Base-by-base conservation (phyloP, 2,113 vertebrate genomes). In the Ascaphus truei region DNA sequence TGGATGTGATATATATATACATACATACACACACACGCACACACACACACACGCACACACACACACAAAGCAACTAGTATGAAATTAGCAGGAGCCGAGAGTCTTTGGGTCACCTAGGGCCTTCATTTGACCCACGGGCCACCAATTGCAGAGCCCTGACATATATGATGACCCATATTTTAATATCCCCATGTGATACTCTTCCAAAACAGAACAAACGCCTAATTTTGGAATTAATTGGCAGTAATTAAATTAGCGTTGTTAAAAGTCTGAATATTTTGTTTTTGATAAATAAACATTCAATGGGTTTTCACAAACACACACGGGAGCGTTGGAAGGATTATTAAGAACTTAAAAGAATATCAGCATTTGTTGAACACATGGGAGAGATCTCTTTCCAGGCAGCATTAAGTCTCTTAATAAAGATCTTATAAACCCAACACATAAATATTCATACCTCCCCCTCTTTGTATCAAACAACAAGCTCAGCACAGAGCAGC, bases 391-490 rank as follows among this genome's bases (percentile, higher is more conserved):
- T 10, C 0, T 0, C 3, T 65, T 73, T 72, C 39, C 29, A 29
- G 11, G 61, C 45, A 73, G 30, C 36, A 22, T 72, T 75, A 75
- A 26, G 15, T 57, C 4, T 60, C 26, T 72, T 71, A 52, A 39
- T 72, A 55, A 6, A 72, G 68, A 73, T 53, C 62, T 3, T 53
- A 73, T 5, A 69, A 58, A 58, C 53, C 20, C 73, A 50, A 30
- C 33, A 43, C 27, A 55, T 65, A 75, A 73, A 72, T 25, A 78
- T 71, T 78, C 69, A 41, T 68, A 66, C 34, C 48, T 52, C 4
- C 0, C 74, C 68, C 41, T 68, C 52, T 1, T 5, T 30, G n/a
- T 37, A 69, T 65, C 52, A 77, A 76, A 76, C 34, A 71, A 67
- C 58, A 72, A 18, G 47, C 58, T 68, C 34, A 25, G 58, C 72